Evolutionary conservation across 2,888 invertebrate genomes (phyloP), one percentile per base, ranked within the genome.

Genomic region (Ophion ventricosus): DNA sequence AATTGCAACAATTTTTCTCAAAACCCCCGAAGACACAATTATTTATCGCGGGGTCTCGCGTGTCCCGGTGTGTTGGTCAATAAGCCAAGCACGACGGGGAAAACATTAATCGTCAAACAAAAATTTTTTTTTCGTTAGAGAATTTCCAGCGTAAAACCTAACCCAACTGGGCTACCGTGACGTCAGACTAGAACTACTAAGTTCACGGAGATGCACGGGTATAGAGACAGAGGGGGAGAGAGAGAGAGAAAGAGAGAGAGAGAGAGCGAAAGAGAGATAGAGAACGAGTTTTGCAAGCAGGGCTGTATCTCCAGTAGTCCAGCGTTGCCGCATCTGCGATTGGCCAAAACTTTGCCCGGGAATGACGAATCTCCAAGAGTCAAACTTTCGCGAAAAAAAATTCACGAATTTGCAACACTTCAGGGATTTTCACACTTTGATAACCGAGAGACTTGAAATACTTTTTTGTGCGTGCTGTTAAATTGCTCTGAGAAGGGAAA

Each of bases 141-240:
- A 95, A 95, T 95, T 95, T 95, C 95, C 93, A 95, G 94, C 95
- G 94, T 94, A 95, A 95, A 95, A 95, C 95, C 95, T 95, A 95
- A 95, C 95, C 95, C 95, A 95, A 95, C 95, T 95, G 95, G 95
- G 95, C 95, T 95, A 95, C 95, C 88, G 90, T 91, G 91, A 92
- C 92, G 92, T 92, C 91, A 91, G 89, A 88, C 88, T 91, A 91
- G 89, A 90, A 78, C 88, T 90, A 88, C 88, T 90, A 88, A 88
- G 87, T 85, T 89, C 90, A 87, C 89, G 88, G 87, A 86, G 88
- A 86, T 80, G 26, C 73, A 73, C 63, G 56, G 43, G 64, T 7
- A 43, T 17, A 61, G 61, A 43, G 74, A 74, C 61, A 49, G 67
- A 61, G 43, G 43, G 26, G 26, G 40, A 43, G 26, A 70, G 70